A percentile compares a stretch with the other conserved stretches of the same genome.
Evolutionary conservation across 2,888 invertebrate genomes (phyloP).

Genomic region (Steromphala cineraria): DNA sequence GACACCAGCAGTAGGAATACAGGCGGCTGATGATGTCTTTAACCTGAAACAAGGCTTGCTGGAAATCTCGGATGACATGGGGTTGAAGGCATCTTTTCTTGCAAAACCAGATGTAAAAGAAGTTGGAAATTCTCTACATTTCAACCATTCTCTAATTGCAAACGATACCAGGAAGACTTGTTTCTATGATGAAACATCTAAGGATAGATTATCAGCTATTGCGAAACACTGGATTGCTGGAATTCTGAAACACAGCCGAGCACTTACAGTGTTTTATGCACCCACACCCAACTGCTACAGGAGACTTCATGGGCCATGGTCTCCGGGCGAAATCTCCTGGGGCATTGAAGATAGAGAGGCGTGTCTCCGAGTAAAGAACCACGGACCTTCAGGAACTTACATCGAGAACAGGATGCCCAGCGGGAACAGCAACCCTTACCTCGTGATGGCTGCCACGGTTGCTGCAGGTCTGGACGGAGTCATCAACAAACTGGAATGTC

Average conservation of each 20-base stretch:
- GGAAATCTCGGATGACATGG: neutral
- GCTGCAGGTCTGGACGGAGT: constrained; percentile 43
- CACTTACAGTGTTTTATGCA: constrained; percentile 32
- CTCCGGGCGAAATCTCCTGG: constrained; percentile 35
- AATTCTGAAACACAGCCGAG: constrained; percentile 31
- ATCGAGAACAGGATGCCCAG: constrained; percentile 39
- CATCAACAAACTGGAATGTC: constrained; percentile 31
- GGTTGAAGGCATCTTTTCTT: neutral
- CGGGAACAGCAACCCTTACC: constrained; percentile 37
- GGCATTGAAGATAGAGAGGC: constrained; percentile 32
- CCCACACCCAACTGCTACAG: constrained; percentile 42
- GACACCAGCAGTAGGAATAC: neutral
- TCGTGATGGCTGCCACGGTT: constrained; percentile 36
- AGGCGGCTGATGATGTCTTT: neutral
- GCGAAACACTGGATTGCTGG: constrained; percentile 41
- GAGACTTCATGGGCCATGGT: constrained; percentile 17
- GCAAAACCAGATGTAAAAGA: neutral
- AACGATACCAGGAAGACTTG: constrained; percentile 1
- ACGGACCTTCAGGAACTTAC: constrained; percentile 29
- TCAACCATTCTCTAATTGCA: neutral
- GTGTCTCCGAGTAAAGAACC: constrained; percentile 26
- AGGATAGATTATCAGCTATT: constrained; percentile 13
- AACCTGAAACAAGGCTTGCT: constrained; percentile 3
- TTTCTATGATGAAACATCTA: constrained; percentile 22
- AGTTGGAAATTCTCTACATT: neutral